Base-by-base conservation (phyloP, 2,888 invertebrate genomes). In the Euzophera pinguis region DNA sequence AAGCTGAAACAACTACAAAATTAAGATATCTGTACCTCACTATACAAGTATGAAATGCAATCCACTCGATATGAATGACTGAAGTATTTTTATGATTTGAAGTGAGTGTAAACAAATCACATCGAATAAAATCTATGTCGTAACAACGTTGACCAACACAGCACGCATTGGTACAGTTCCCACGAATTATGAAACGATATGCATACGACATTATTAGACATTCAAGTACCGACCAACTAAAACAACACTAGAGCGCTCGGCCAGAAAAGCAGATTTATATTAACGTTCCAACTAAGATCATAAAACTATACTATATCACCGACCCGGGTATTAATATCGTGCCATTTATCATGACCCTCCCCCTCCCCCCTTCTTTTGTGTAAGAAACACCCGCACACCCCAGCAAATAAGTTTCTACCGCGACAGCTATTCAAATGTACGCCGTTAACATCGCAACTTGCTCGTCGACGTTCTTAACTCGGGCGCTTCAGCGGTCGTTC, bases 211-310 rank as follows among this genome's bases (percentile, higher is more conserved):
- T 50, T 53, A 57, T 54, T 45, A 54, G 51, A 53, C 52, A 53
- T 53, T 53, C 54, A 54, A 54, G 56, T 54, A 61, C 59, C 52
- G 61, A 65, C 66, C 71, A 74, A 74, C 75, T 75, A 73, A 73
- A 76, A 69, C 68, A 53, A 68, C 68, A 72, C 66, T 71, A 61
- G 73, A 73, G 74, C 72, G 65, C 65, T 69, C 68, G 73, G 63
- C 75, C 81, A 83, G 83, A 81, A 83, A 82, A 81, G 80, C 84
- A 85, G 87, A 87, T 89, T 87, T 85, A 87, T 83, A 86, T 81
- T 81, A 32, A 81, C 81, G 81, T 76, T 84, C 84, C 80, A 87
- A 89, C 88, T 89, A 87, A 89, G 90, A 90, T 88, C 87, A 88
- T 90, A 89, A 90, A 89, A 89, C 87, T 87, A 82, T 86, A 87